Evolutionary conservation across 2,888 invertebrate species (phyloP).

Genomic region (Himalopsyche kuldschensis): DNA sequence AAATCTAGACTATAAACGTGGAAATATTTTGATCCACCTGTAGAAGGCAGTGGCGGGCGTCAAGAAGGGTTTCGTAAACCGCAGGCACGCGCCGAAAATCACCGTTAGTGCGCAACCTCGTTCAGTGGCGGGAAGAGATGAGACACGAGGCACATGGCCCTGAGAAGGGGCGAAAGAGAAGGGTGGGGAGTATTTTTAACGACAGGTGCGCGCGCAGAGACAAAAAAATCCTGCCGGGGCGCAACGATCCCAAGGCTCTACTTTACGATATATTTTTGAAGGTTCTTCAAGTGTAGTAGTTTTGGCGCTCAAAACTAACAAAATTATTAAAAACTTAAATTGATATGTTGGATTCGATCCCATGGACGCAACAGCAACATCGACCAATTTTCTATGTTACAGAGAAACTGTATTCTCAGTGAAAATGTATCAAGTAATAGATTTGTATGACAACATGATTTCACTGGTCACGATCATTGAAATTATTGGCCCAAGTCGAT

Average conservation of each 20-base stretch:
- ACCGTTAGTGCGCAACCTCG: slow-evolving; percentile 33
- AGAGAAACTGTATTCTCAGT: too few relatives aligned
- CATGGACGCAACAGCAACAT: too few relatives aligned
- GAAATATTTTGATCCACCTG: background rate
- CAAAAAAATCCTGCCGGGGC: slow-evolving; percentile 13
- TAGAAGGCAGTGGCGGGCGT: background rate
- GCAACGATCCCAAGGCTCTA: background rate
- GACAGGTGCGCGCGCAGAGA: slow-evolving; percentile 24
- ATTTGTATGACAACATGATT: too few relatives aligned
- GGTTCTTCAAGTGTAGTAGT: too few relatives aligned
- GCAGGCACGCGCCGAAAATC: slow-evolving; percentile 9
- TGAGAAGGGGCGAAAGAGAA: background rate
- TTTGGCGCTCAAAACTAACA: too few relatives aligned
- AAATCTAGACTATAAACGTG: background rate
- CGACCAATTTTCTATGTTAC: too few relatives aligned
- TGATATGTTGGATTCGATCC: too few relatives aligned
- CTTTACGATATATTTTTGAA: background rate
- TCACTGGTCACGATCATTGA: too few relatives aligned
- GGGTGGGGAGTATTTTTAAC: background rate
- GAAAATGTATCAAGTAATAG: too few relatives aligned
- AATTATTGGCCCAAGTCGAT: too few relatives aligned
- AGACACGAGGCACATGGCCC: background rate
- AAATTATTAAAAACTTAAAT: too few relatives aligned
- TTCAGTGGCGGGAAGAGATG: slow-evolving; percentile 11
- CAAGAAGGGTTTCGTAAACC: background rate